phyloP scores from a whole-genome alignment of 2,888 invertebrate species.

The Pediacus dermestoides region DNA sequence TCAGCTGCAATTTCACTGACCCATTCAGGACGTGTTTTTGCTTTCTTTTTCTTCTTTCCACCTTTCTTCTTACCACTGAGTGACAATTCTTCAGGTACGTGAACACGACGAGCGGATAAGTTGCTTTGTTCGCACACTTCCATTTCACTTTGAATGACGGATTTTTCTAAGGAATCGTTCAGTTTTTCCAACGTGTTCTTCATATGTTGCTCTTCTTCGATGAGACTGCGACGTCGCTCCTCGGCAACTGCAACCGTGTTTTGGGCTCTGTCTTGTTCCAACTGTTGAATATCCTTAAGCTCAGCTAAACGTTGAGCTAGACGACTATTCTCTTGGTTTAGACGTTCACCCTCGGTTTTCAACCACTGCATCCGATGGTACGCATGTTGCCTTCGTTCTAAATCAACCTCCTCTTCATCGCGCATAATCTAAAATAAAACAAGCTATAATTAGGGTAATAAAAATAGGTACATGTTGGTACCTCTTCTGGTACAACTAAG shows the following conservation, averaged over 20 bases:
- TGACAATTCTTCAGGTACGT: neutral
- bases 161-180: conserved; percentile 39
- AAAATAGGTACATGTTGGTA: too few species aligned
- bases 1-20: conserved; percentile 11
- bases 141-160: conserved; percentile 38
- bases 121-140: conserved; percentile 17
- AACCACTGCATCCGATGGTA: conserved; percentile 47
- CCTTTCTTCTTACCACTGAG: conserved; percentile 11
- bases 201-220: conserved; percentile 36
- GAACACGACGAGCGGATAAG: neutral
- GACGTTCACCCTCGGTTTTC: conserved; percentile 44
- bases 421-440: conserved; percentile 22
- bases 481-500: conserved; percentile 33
- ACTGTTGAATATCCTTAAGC: conserved; percentile 37
- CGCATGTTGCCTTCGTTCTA: conserved; percentile 41
- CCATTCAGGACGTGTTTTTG: conserved; percentile 13
- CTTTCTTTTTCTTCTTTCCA: conserved; percentile 6
- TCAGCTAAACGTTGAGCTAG: conserved; percentile 38
- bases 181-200: conserved; percentile 33
- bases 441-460: too few species aligned
- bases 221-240: conserved; percentile 32
- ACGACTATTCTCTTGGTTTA: conserved; percentile 42
- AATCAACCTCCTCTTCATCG: conserved; percentile 37
- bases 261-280: conserved; percentile 32
- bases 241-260: conserved; percentile 36